A percentile compares a stretch with the other conserved stretches of the same genome.
These are phyloP conservation scores for Hippocampus abdominalis DNA, from an alignment of 2,113 vertebrate species.

Conservation along the genomic window DNA sequence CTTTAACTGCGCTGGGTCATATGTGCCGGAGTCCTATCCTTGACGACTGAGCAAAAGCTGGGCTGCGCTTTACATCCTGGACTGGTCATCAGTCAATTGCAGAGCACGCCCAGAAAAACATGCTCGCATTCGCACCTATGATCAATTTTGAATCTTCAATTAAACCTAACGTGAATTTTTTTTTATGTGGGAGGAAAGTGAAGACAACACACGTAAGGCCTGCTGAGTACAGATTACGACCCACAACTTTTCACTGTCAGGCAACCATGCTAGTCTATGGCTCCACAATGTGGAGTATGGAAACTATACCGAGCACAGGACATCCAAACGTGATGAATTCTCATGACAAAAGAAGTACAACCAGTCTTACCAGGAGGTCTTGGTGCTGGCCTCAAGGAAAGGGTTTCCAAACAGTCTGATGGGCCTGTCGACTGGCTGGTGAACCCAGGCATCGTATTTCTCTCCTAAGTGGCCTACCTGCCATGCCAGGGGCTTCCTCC, in stretches of 20 bases:
- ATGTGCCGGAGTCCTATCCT: no score
- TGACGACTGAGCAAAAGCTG: no score
- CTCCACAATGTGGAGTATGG: neutral
- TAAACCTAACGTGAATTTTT: no score
- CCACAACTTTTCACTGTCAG: neutral
- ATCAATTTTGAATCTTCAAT: no score
- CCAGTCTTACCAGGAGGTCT: constrained; percentile 84
- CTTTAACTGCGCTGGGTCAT: no score
- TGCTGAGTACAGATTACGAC: neutral
- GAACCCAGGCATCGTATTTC: constrained; percentile 94
- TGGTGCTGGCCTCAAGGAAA: constrained; percentile 84
- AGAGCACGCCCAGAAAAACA: no score
- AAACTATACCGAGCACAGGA: neutral
- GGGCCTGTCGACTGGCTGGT: constrained; percentile 89
- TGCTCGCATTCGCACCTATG: no score
- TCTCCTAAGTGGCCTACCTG: constrained; percentile 91
- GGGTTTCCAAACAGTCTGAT: constrained; percentile 91
- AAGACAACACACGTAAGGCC: neutral
- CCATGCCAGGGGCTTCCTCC: constrained; percentile 91
- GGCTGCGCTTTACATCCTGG: no score
- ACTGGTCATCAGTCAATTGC: no score
- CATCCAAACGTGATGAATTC: neutral
- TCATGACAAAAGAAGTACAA: neutral
- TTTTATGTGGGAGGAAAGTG: neutral
- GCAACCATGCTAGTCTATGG: neutral